A percentile compares a stretch with the other conserved stretches of the same genome.
Evolutionary conservation across 1,140 invertebrate species (phyloP).

Genomic region (Drosophila murphyi): DNA sequence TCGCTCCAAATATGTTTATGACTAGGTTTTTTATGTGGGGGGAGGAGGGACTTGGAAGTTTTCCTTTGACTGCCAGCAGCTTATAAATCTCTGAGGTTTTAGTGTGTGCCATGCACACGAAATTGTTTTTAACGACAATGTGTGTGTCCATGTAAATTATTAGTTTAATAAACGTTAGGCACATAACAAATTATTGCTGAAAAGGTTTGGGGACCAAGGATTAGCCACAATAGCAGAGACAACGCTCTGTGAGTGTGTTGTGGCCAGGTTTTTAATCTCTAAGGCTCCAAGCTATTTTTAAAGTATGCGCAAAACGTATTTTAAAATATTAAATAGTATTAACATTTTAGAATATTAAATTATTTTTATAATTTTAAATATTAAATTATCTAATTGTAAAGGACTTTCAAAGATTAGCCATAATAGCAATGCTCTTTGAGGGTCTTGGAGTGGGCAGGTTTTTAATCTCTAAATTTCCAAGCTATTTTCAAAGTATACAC

Average conservation of each 20-base stretch:
- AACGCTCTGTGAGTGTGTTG: background rate
- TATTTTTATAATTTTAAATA: too few relatives aligned
- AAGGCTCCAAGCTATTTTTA: background rate
- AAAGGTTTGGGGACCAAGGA: background rate
- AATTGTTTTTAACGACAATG: constrained; percentile 80
- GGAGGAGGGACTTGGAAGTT: background rate
- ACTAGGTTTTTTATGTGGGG: constrained; percentile 13
- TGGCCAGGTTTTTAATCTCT: background rate
- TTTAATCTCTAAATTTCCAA: too few relatives aligned
- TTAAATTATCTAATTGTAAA: too few relatives aligned
- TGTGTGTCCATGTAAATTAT: constrained; percentile 76
- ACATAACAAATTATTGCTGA: constrained; percentile 44
- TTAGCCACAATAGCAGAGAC: background rate
- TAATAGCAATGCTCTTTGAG: too few relatives aligned
- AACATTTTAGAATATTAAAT: too few relatives aligned
- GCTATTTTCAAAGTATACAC: too few relatives aligned
- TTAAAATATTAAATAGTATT: too few relatives aligned
- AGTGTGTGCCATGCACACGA: constrained; percentile 39
- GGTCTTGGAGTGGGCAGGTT: too few relatives aligned
- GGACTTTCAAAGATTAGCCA: too few relatives aligned
- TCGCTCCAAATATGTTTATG: constrained; percentile 77
- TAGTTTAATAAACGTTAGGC: constrained; percentile 72
- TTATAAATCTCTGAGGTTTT: constrained; percentile 68
- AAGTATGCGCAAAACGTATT: background rate
- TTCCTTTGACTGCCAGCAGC: constrained; percentile 22